phyloP scores from a whole-genome alignment of 1,140 invertebrate genomes.

The Drosophila melanica region DNA sequence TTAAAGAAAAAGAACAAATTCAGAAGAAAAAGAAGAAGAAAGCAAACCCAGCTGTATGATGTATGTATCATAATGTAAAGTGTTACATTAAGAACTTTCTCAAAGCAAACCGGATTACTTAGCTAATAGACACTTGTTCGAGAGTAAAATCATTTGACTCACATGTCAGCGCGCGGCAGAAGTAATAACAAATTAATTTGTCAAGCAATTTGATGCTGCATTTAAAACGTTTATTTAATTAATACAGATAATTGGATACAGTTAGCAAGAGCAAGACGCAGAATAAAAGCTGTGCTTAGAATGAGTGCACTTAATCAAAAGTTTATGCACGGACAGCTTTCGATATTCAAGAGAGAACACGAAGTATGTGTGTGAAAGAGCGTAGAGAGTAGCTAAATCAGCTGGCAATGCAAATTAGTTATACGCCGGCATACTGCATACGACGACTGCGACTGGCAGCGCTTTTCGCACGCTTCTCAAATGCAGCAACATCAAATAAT shows the following conservation, averaged over 20 bases:
- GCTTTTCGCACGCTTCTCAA: slow-evolving; percentile 15
- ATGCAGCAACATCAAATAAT: slow-evolving; percentile 2
- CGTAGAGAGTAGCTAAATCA: slow-evolving; percentile 57
- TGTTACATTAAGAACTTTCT: not conserved
- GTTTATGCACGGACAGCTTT: not conserved
- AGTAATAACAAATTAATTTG: slow-evolving; percentile 71
- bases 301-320: slow-evolving; percentile 37
- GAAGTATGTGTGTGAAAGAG: slow-evolving; percentile 8
- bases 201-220: slow-evolving; percentile 65
- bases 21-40: not conserved
- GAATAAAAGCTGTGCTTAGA: slow-evolving; percentile 15
- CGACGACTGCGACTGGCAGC: slow-evolving; percentile 7
- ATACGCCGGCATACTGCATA: slow-evolving; percentile 31
- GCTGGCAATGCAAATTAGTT: slow-evolving; percentile 69
- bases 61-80: not conserved
- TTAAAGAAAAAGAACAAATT: slow-evolving; percentile 19
- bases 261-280: slow-evolving; percentile 7
- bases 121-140: slow-evolving; percentile 9
- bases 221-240: slow-evolving; percentile 76
- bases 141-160: slow-evolving; percentile 62
- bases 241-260: slow-evolving; percentile 61
- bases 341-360: not conserved
- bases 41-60: not conserved
- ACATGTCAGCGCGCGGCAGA: slow-evolving; percentile 44
- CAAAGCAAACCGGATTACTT: not conserved